These are phyloP conservation scores for Tenodera sinensis DNA, from an alignment of 2,888 invertebrate genomes.

Conservation along the genomic window DNA sequence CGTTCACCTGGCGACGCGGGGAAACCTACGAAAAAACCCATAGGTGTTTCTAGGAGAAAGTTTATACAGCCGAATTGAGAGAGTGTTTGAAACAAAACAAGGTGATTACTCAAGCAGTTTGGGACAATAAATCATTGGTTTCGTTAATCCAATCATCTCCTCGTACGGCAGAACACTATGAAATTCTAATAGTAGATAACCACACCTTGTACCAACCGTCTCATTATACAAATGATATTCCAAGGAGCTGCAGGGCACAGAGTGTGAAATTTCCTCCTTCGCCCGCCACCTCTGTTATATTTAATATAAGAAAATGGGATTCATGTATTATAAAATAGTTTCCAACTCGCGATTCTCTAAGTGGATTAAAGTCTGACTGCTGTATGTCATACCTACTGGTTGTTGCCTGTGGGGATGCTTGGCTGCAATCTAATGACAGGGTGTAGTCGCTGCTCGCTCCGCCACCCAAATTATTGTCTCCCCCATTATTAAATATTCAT, in stretches of 20 bases:
- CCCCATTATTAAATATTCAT: slow-evolving; percentile 16
- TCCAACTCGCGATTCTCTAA: neutral
- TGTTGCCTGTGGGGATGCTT: neutral
- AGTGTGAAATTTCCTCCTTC: neutral
- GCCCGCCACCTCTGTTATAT: neutral
- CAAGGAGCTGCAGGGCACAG: neutral
- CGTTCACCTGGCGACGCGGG: no score
- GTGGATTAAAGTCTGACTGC: neutral
- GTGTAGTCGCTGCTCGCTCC: neutral
- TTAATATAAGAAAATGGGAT: neutral
- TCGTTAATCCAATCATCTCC: neutral
- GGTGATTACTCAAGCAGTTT: neutral
- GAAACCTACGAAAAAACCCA: no score
- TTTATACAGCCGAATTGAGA: no score
- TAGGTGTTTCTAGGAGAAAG: no score
- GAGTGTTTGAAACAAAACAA: neutral
- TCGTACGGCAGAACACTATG: neutral
- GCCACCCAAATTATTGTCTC: neutral
- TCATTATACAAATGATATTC: neutral
- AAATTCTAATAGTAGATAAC: neutral
- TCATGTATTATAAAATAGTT: neutral
- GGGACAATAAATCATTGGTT: neutral
- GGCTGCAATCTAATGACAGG: neutral
- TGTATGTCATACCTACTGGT: neutral
- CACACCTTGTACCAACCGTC: neutral